Evolutionary conservation across 2,888 invertebrate genomes (phyloP), one percentile per base, ranked within the genome.

Genomic region (Drosophila dives): DNA sequence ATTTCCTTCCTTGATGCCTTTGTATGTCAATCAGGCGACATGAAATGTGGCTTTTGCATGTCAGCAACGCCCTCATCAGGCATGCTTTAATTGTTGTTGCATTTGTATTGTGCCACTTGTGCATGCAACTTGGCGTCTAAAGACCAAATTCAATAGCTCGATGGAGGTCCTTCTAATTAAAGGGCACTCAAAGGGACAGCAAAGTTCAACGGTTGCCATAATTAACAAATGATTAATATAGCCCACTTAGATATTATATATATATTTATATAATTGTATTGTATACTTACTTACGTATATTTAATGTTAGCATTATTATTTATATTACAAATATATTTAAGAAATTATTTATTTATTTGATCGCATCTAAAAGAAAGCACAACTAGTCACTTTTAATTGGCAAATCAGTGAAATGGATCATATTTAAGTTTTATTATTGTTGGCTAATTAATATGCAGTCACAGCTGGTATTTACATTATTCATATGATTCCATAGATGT

Each of bases 11-110:
- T 29, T 8, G 10, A 32, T 20, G 65, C 74, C 77, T 84, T 89
- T 89, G 80, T 82, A 53, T 89, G 87, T 82, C 89, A 89, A 84
- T 87, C 85, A 89, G 86, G 64, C 74, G 61, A 68, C 68, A 61
- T 71, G 66, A 68, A 72, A 72, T 67, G 69, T 78, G 82, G 84
- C 75, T 82, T 86, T 77, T 80, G 72, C 84, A 70, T 89, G 87
- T 83, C 89, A 60, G 65, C 60, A 61, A 64, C 20, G 51, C 65
- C 70, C 64, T 67, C 76, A 70, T 72, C 68, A 64, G 64, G 17
- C 36, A n/a, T 20, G 59, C 61, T 51, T 38, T 38, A 54, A 45
- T 54, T 59, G 26, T 40, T 50, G 40, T 63, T 33, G 34, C 15
- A n/a, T 17, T 29, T 56, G 34, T 23, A 45, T 51, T 55, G 38